Evolutionary conservation across 2,888 invertebrate species (phyloP), one percentile per base, ranked within the genome.

Genomic region (Phaedon cochleariae): DNA sequence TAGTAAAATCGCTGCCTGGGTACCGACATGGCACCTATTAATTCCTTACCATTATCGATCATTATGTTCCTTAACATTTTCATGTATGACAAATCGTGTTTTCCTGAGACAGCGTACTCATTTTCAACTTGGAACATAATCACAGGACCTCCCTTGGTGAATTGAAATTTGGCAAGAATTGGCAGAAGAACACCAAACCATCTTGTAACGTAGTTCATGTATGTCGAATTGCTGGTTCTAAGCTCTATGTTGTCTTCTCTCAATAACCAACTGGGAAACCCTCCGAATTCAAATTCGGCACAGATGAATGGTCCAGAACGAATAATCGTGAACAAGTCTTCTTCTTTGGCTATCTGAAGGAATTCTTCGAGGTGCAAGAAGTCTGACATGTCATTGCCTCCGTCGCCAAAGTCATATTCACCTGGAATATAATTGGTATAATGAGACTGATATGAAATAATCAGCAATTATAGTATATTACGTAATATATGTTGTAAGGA

Each of bases 261-360:
- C 31, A 79, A 62, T 20, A 79, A 59, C 78, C 78, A 79, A 66
- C 76, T 74, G 1, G 82, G 82, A 54, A 83, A 70, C 5, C 84
- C 83, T 9, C 84, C 84, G 65, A 81, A 83, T 67, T 97, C 96
- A 83, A 95, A 90, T 85, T 97, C 97, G n/a, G 93, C 94, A 81
- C 95, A 95, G 73, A 97, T 96, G 76, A 94, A 97, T 0, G 97
- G 97, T 0, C 97, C 97, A 0, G 94, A 91, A 21, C 97, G 85
- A 0, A 97, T 83, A 48, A 97, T 87, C 0, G 95, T 94, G 29
- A 91, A 83, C 34, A 97, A 84, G 64, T 91, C 93, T 79, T 92
- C 91, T 72, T 91, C 88, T 58, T 92, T 88, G 0, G 96, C 96
- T 1, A 87, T 84, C 68, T 88, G 84, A 3, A 95, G 85, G 78